Evolutionary conservation across 2,888 invertebrate genomes (phyloP).

Genomic region (Teleogryllus oceanicus): DNA sequence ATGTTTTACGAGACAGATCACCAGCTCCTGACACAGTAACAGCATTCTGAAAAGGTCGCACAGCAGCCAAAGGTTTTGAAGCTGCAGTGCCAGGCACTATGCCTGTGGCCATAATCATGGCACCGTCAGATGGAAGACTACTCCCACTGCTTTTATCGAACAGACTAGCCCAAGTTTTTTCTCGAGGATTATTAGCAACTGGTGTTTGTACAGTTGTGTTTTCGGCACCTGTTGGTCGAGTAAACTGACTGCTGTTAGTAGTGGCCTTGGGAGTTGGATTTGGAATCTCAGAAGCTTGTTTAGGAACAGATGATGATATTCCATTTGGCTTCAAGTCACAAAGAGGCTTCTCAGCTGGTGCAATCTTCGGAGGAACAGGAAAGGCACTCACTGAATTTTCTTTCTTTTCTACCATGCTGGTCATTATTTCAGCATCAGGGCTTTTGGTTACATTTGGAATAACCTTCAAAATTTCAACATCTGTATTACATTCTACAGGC

Average conservation of each 20-base stretch:
- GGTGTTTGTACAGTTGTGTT: background rate
- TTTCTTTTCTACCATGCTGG: background rate
- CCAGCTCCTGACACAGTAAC: constrained; percentile 21
- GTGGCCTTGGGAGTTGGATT: no score
- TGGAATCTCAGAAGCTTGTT: no score
- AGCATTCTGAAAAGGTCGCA: constrained; percentile 30
- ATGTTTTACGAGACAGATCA: constrained; percentile 19
- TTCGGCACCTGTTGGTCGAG: background rate
- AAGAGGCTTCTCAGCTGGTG: background rate
- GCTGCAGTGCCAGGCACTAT: constrained; percentile 28
- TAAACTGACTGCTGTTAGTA: background rate
- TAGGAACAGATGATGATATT: background rate
- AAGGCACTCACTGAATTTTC: background rate
- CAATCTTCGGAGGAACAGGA: background rate
- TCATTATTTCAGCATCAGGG: background rate
- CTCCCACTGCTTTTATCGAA: constrained; percentile 39
- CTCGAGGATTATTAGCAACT: constrained; percentile 36
- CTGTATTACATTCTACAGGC: background rate
- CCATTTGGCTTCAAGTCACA: background rate
- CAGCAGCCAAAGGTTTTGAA: constrained; percentile 25
- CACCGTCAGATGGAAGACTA: background rate
- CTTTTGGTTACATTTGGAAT: background rate
- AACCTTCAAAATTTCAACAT: background rate
- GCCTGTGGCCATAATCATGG: constrained; percentile 23
- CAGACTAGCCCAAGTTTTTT: constrained; percentile 48